Evolutionary conservation across 2,797 vertebrate genomes (phyloP), one percentile per base, ranked within the genome.

Genomic region (Gallinago nigripennis): DNA sequence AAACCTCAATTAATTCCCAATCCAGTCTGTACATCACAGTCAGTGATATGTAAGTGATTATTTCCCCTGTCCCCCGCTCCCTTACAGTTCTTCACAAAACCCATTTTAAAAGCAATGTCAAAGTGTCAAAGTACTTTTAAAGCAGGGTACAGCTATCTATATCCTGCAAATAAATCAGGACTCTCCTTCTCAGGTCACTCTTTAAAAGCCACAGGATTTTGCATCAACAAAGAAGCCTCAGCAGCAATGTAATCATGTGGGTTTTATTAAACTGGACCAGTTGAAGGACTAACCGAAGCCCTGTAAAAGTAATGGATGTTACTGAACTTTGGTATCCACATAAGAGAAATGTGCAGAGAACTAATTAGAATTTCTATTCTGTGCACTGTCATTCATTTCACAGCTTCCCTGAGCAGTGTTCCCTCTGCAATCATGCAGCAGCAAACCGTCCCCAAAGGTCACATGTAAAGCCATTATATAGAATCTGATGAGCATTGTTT

Each of bases 391-490:
- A 72, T 89, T 77, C 45, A 57, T 94, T 84, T 66, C 53, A 25
- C 45, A 75, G 50, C 63, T 89, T 91, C 53, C 56, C 33, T 0
- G 4, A 79, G 61, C 45, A 91, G 51, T 12, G 8, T 60, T 68
- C 50, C 46, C 72, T 81, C 69, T 83, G 82, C 16, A 50, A 60
- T 28, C 4, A 2, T 46, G 41, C 53, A 78, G 68, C 83, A 87
- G 51, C 39, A 70, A 89, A 90, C 79, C 58, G 58, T 60, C 53
- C 82, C 41, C 91, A 85, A 89, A 95, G 86, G 93, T 92, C 88
- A 75, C 39, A 35, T 69, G 64, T n/a, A 21, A 84, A 94, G 45
- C 23, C 45, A 27, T 87, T 91, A 71, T 25, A 56, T 2, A 61
- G 72, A 85, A 87, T 50, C 31, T 46, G 86, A 81, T 68, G 88